Conservation (phyloP, 2,888 invertebrate genomes). For the Seladonia tumulorum region DNA sequence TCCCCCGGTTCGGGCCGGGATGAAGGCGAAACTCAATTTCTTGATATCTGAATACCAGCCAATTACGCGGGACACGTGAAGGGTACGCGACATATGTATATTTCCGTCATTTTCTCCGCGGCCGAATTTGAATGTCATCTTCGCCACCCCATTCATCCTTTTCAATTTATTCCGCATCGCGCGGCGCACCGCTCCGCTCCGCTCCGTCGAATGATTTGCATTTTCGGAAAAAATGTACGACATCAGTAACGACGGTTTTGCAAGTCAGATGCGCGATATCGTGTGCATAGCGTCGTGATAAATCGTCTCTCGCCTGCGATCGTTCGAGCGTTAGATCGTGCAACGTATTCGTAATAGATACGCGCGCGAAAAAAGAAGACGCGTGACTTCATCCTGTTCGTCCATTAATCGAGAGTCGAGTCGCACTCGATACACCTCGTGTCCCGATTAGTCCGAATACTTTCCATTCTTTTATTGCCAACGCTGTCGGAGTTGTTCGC, state of each 20-base stretch:
- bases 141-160: constrained; percentile 70
- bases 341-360: constrained; percentile 62
- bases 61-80: constrained; percentile 78
- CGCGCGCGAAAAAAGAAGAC: constrained; percentile 32
- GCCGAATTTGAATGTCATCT: constrained; percentile 82
- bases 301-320: constrained; percentile 64
- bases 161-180: constrained; percentile 79
- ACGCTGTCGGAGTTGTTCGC: not conserved
- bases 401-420: constrained; percentile 9
- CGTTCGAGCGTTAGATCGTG: constrained; percentile 53
- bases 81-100: constrained; percentile 74
- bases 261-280: constrained; percentile 64
- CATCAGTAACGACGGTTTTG: constrained; percentile 50
- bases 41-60: constrained; percentile 81
- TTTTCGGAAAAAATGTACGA: constrained; percentile 71
- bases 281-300: constrained; percentile 61
- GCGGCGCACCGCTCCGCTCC: constrained; percentile 37
- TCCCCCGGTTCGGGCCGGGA: constrained; percentile 53
- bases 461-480: not conserved
- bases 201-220: constrained; percentile 78
- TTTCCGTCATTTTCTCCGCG: constrained; percentile 80
- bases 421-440: not conserved
- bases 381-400: constrained; percentile 21
- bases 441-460: not conserved
- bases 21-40: constrained; percentile 79